Evolutionary conservation across 2,888 invertebrate genomes (phyloP), one percentile per base, ranked within the genome.

Genomic region (Chloroclysta siterata): DNA sequence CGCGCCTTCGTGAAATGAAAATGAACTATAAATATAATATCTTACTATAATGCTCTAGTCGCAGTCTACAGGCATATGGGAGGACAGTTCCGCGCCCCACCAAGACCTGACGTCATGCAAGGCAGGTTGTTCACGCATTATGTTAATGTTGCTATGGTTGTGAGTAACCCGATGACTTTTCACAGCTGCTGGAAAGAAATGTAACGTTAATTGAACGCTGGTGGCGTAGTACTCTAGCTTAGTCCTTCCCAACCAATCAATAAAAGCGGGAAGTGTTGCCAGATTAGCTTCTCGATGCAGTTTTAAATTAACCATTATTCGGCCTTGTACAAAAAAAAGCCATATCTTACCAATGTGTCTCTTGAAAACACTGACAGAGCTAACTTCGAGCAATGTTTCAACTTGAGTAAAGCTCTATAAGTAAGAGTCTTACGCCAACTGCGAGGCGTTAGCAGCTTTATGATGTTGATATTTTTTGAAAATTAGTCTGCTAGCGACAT

Each of bases 51-150:
- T 4, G 29, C 51, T 28, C 55, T 53, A 71, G 14, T 68, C 65
- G 33, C 5, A 36, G 29, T 61, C 52, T 14, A 17, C 59, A 58
- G 70, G 61, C 53, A 70, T 29, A 69, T 73, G 72, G 8, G 67
- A 60, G 61, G 94, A 93, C 42, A 97, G 93, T 80, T 97, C 97
- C 76, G 96, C 95, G 77, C 94, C 95, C 97, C 97, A 97, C 97
- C 97, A 97, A 77, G 96, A 95, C 76, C 95, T 94, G 62, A 97
- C 96, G 87, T 97, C 97, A 74, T 95, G 94, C 73, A 96, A 94
- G 60, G 88, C 90, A 53, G 86, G 82, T 78, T 78, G 82, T 70
- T 72, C 80, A 66, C 72, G 74, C 69, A 67, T 63, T 46, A 68
- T 68, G 52, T 65, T 54, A 52, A 62, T 52, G 63, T 54, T 62